Evolutionary conservation across 2,113 vertebrate genomes (phyloP).

Genomic region (Pelobates fuscus): DNA sequence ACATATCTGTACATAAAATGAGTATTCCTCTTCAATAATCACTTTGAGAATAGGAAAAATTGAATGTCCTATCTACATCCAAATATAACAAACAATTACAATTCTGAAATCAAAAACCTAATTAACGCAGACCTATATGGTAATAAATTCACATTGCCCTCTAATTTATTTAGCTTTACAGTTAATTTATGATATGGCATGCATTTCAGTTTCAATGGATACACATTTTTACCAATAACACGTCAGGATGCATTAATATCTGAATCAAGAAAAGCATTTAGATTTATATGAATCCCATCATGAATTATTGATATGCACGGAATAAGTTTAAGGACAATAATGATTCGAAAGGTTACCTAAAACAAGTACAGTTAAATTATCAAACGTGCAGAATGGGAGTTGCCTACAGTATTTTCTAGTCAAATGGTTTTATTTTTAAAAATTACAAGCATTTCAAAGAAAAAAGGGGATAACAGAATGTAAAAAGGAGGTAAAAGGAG

Average conservation of each 20-base stretch:
- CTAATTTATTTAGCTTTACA: conserved; percentile 3
- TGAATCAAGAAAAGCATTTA: conserved; percentile 7
- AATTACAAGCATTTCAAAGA: no score
- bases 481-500: no score
- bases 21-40: no score
- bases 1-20: no score
- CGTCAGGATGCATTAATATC: conserved; percentile 12
- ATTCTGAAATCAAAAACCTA: conserved; percentile 6
- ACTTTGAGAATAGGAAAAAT: no score
- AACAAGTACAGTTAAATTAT: conserved; percentile 9
- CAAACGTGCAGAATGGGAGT: no score
- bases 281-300: not conserved
- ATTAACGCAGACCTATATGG: not conserved
- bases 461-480: no score
- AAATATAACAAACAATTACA: not conserved
- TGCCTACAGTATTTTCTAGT: no score
- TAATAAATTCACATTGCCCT: conserved; percentile 8
- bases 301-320: conserved; percentile 12
- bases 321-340: not conserved
- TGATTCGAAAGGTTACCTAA: conserved; percentile 12
- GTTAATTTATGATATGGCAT: conserved; percentile 26
- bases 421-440: no score
- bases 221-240: not conserved
- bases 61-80: no score
- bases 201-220: conserved; percentile 16